Percentiles rank a stretch among this genome's conserved stretches.
Evolutionary conservation across 2,797 vertebrate species (phyloP).

Genomic region (Oryzias sinensis): DNA sequence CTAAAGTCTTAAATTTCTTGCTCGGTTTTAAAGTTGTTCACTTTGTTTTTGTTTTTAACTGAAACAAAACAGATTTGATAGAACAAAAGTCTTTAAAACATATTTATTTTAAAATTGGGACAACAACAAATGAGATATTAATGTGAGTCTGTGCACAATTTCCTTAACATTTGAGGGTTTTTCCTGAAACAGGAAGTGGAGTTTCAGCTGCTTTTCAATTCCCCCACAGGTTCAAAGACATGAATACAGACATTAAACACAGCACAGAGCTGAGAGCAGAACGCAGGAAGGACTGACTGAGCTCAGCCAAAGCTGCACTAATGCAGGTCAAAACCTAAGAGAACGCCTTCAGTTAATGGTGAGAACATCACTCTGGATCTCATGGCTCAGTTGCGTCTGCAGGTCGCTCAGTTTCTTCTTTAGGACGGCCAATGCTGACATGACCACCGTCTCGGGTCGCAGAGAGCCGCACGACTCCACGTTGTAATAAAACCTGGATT

Average conservation of each 20-base stretch:
- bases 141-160: too few relatives aligned
- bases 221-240: background rate
- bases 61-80: too few relatives aligned
- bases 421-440: constrained; percentile 90
- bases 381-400: constrained; percentile 96
- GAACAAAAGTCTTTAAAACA: too few relatives aligned
- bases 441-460: constrained; percentile 94
- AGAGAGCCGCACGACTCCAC: constrained; percentile 97
- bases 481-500: constrained; percentile 91
- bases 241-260: background rate
- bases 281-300: background rate
- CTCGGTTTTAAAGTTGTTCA: too few relatives aligned
- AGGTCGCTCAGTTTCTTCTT: constrained; percentile 98
- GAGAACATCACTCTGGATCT: constrained; percentile 97
- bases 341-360: constrained; percentile 87
- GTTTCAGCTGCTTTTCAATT: background rate
- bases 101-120: too few relatives aligned
- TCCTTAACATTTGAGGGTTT: too few relatives aligned
- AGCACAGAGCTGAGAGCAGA: background rate
- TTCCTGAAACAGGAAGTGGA: background rate
- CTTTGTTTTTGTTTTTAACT: too few relatives aligned
- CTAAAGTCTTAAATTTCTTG: too few relatives aligned
- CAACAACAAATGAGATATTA: too few relatives aligned
- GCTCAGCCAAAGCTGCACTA: background rate
- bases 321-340: background rate